phyloP scores from a whole-genome alignment of 2,888 invertebrate genomes.

The Fragum sueziense region DNA sequence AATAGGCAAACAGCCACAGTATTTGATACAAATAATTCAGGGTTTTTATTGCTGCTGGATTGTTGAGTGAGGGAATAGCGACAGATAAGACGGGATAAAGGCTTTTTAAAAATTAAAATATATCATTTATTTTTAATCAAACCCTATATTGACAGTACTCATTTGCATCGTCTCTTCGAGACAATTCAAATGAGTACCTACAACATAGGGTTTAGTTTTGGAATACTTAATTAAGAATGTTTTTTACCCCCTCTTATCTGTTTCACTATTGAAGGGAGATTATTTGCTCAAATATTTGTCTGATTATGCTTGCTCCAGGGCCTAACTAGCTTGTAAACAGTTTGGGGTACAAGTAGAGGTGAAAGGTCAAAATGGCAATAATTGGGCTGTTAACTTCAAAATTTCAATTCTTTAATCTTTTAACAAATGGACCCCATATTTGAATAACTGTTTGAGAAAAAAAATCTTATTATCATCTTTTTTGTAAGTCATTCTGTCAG shows the following conservation, averaged over 20 bases:
- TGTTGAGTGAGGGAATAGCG: constrained; percentile 27
- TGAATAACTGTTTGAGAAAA: too few relatives aligned
- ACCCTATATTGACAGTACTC: too few relatives aligned
- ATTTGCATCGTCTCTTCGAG: too few relatives aligned
- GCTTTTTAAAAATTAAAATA: background rate
- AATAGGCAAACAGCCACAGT: constrained; percentile 55
- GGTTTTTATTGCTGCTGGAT: constrained; percentile 50
- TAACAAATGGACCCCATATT: background rate
- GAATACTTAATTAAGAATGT: constrained; percentile 4
- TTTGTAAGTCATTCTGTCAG: too few relatives aligned
- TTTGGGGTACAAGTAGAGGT: constrained; percentile 42
- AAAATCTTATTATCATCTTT: too few relatives aligned
- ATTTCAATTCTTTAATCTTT: background rate
- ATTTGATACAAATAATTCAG: constrained; percentile 60
- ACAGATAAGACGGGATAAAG: too few relatives aligned
- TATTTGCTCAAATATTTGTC: constrained; percentile 24
- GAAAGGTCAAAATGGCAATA: constrained; percentile 52
- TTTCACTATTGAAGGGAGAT: too few relatives aligned
- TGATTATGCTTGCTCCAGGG: constrained; percentile 23
- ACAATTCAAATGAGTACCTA: too few relatives aligned
- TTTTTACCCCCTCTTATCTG: too few relatives aligned
- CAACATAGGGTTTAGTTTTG: background rate
- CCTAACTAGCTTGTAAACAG: constrained; percentile 26
- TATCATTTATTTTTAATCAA: too few relatives aligned
- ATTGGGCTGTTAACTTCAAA: constrained; percentile 16